Conservation (phyloP, 1,140 invertebrate genomes). For the Zaprionus davidi region DNA sequence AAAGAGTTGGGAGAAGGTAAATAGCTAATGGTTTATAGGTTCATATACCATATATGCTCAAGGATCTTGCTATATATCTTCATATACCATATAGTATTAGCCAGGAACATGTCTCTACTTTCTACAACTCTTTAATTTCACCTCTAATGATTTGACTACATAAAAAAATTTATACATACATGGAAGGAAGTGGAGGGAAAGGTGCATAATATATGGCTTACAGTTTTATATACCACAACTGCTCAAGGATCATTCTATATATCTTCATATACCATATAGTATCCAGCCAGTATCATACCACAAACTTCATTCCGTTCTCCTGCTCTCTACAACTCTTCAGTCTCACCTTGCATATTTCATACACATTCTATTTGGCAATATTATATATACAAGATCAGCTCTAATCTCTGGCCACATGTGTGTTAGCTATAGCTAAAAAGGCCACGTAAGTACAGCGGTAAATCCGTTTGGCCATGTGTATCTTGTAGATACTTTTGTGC, state of each 20-base stretch:
- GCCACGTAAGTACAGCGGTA: conserved; percentile 64
- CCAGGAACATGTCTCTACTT: too few species aligned
- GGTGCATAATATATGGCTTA: too few species aligned
- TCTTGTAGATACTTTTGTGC: conserved; percentile 68
- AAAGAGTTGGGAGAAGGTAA: too few species aligned
- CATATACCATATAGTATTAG: too few species aligned
- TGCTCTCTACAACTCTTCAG: neutral
- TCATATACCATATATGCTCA: too few species aligned
- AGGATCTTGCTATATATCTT: too few species aligned
- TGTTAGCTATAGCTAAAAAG: conserved; percentile 43
- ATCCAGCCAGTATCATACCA: too few species aligned
- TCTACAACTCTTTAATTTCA: neutral
- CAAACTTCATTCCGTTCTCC: too few species aligned
- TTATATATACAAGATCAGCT: neutral
- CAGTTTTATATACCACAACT: too few species aligned
- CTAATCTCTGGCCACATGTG: conserved; percentile 13
- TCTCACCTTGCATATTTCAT: conserved; percentile 7
- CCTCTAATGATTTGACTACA: neutral
- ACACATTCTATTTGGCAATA: neutral
- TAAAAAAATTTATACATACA: neutral
- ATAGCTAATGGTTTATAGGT: neutral
- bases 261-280: too few species aligned
- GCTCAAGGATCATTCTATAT: too few species aligned
- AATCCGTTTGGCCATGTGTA: conserved; percentile 77
- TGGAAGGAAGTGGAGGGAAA: too few species aligned